Percentiles rank a stretch among this genome's conserved stretches.
These are phyloP conservation scores for Eulithis testata DNA, from an alignment of 2,888 invertebrate genomes.

Conservation along the genomic window DNA sequence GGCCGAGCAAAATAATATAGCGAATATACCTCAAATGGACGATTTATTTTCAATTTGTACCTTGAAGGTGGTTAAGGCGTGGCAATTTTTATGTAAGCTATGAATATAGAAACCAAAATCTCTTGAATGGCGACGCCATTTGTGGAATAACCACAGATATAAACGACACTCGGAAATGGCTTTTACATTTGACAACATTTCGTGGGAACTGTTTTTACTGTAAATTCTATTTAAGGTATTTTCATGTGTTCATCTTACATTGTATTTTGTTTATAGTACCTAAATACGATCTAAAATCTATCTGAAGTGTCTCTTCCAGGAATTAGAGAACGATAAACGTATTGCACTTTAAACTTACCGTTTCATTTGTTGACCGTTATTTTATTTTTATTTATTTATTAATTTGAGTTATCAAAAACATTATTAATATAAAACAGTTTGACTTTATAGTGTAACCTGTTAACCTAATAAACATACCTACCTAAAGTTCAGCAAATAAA, in stretches of 20 bases:
- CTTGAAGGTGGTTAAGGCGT: conserved; percentile 29
- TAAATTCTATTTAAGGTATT: not conserved
- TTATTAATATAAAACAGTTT: too few species aligned
- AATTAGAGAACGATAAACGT: not conserved
- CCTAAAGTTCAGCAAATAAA: not conserved
- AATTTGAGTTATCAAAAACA: too few species aligned
- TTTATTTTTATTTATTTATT: too few species aligned
- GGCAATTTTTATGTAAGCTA: conserved; percentile 33
- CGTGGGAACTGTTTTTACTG: not conserved
- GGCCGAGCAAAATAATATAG: conserved; percentile 31
- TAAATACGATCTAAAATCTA: conserved; percentile 1
- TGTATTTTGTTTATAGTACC: not conserved
- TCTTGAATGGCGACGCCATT: conserved; percentile 29
- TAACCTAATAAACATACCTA: too few species aligned
- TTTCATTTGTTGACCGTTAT: not conserved
- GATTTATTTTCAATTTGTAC: conserved; percentile 39
- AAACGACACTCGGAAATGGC: conserved; percentile 29
- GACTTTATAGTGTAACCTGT: too few species aligned
- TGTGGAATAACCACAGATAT: conserved; percentile 28
- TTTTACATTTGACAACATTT: conserved; percentile 22
- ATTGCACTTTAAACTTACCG: not conserved
- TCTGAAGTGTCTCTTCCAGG: not conserved
- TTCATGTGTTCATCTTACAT: not conserved
- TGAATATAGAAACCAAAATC: conserved; percentile 36
- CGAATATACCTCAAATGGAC: conserved; percentile 27